These are phyloP conservation scores for Orchesella flavescens DNA, from an alignment of 2,888 invertebrate genomes.

Conservation along the genomic window DNA sequence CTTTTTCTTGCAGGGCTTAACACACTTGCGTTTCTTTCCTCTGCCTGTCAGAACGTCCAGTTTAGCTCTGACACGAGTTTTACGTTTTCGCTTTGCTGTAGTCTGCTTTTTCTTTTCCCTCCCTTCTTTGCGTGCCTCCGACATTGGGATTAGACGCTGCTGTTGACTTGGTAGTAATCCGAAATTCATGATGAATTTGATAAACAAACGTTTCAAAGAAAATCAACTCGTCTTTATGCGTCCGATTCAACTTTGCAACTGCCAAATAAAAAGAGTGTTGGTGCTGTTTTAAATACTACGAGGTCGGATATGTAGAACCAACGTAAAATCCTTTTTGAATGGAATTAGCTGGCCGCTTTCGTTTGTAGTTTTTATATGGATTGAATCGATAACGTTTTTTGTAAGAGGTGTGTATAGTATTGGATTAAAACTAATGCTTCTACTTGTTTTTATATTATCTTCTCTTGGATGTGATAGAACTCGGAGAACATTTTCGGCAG, in stretches of 20 bases:
- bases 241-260: not conserved
- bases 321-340: slow-evolving; percentile 7
- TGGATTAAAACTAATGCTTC: not conserved
- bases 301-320: slow-evolving; percentile 11
- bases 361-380: slow-evolving; percentile 12
- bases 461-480: not conserved
- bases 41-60: slow-evolving; percentile 11
- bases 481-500: slow-evolving; percentile 1
- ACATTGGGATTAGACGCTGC: slow-evolving; percentile 10
- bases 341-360: slow-evolving; percentile 14
- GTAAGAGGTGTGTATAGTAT: slow-evolving; percentile 19
- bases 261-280: not conserved
- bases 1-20: not conserved
- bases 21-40: slow-evolving; percentile 5
- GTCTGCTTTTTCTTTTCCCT: not conserved
- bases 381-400: not conserved
- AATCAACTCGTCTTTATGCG: not conserved
- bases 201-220: not conserved
- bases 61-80: not conserved
- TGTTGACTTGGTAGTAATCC: not conserved
- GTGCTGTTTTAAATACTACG: not conserved
- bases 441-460: not conserved
- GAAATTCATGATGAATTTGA: not conserved
- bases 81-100: not conserved
- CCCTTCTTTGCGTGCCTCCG: not conserved